phyloP scores from a whole-genome alignment of 2,113 vertebrate species.

The Elephantulus edwardii region DNA sequence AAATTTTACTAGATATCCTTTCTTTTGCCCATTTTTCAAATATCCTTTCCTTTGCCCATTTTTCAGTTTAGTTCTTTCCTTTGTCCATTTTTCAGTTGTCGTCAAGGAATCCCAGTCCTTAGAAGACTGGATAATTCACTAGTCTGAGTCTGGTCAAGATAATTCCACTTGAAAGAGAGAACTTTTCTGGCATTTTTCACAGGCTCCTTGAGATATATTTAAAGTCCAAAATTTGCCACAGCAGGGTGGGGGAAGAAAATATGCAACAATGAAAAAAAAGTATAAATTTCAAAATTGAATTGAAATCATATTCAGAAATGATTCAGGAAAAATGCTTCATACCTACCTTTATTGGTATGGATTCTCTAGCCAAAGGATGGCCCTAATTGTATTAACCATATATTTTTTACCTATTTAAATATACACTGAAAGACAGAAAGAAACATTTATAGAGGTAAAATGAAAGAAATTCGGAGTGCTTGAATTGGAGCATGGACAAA shows the following conservation, averaged over 20 bases:
- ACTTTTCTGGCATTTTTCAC: slow-evolving; percentile 15
- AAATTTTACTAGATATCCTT: no score
- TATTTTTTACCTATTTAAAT: slow-evolving; percentile 32
- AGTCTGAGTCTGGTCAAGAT: not conserved
- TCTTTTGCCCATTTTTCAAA: no score
- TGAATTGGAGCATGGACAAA: slow-evolving; percentile 3
- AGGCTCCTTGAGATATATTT: slow-evolving; percentile 30
- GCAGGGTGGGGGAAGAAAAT: no score
- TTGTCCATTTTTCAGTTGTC: not conserved
- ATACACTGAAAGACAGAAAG: not conserved
- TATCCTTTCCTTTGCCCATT: no score
- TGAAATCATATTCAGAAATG: not conserved
- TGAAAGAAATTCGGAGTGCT: not conserved
- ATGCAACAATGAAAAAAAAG: no score
- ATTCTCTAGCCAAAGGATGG: not conserved
- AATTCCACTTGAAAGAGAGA: slow-evolving; percentile 15
- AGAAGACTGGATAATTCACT: not conserved
- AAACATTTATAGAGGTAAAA: slow-evolving; percentile 22
- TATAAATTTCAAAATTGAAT: slow-evolving; percentile 53
- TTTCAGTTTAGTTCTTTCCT: slow-evolving; percentile 29
- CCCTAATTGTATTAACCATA: not conserved
- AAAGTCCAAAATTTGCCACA: not conserved
- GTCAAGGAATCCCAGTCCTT: not conserved
- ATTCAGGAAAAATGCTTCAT: not conserved
- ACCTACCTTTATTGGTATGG: not conserved